A percentile compares a stretch with the other conserved stretches of the same genome.
Evolutionary conservation across 2,113 vertebrate genomes (phyloP).

Genomic region (Pseudorectes ferrugineus): DNA sequence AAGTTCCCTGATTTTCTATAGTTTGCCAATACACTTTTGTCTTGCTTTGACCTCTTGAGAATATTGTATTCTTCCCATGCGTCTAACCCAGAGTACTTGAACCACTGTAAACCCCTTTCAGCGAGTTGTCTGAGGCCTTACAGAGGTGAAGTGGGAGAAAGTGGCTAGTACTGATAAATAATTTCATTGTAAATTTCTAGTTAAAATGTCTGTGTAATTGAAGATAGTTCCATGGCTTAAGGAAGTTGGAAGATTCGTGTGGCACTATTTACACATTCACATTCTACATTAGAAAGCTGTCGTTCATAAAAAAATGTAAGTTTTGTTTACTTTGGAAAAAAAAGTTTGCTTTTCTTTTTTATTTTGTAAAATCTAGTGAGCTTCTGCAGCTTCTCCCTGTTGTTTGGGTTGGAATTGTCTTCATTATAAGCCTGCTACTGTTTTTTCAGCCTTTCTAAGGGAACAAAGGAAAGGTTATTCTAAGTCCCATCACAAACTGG

Average conservation of each 20-base stretch:
- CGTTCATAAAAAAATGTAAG: background rate
- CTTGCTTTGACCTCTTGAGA: background rate
- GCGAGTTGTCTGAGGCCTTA: accelerated
- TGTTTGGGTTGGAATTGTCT: background rate
- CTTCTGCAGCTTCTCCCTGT: background rate
- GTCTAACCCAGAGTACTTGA: background rate
- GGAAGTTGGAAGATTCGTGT: background rate
- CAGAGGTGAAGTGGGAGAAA: background rate
- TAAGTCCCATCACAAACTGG: background rate
- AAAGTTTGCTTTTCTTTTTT: background rate
- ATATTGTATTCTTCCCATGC: background rate
- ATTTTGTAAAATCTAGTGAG: background rate
- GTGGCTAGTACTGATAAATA: background rate
- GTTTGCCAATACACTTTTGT: background rate
- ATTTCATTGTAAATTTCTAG: background rate
- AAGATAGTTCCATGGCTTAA: background rate
- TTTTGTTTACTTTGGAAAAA: background rate
- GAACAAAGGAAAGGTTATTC: background rate
- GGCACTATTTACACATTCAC: background rate
- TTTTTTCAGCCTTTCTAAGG: background rate
- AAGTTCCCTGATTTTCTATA: background rate
- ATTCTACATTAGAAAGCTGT: background rate
- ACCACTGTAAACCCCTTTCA: background rate
- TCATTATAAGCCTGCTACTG: background rate
- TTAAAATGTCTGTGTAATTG: background rate